Evolutionary conservation across 1,140 invertebrate genomes (phyloP), one percentile per base, ranked within the genome.

Genomic region (Copidosoma floridanum): DNA sequence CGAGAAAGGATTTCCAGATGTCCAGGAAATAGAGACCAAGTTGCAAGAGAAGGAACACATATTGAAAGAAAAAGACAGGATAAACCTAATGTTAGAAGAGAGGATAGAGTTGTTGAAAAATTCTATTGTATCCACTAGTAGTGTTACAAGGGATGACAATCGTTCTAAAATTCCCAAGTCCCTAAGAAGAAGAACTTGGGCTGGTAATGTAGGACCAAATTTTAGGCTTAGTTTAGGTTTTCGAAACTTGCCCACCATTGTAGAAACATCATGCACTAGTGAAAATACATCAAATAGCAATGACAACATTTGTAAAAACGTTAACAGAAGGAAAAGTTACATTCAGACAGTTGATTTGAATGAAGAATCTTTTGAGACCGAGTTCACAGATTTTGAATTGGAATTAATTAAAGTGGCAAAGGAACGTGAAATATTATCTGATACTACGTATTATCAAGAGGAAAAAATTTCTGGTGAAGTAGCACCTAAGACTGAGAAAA

Each of bases 91-190:
- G 1, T 48, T 77, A 6, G 55, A 62, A 14, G 68, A 72, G 20
- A 63, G 76, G 6, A 74, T 79, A 8, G 48, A 68, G 20, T 38
- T 71, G 3, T 57, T 78, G 26, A 69, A 71, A 37, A 69, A 68
- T 6, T 56, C 63, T 27, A 73, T 79, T 44, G 46, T 75, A 40
- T 64, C 67, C 16, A 59, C 66, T n/a, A 47, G 53, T 14, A 64
- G 23, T 40, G 37, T 48, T 21, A 27, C 26, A 2, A 46, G 57
- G 41, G 55, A 55, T 20, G 26, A 60, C 38, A 40, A 12, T 48
- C 26, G 14, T 52, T 40, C 57, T 24, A 55, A 50, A 23, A 60
- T 59, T 43, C 7, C 5, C 18, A 64, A 51, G 18, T 51, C 64
- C 16, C 62, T 63, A 16, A 59, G 71, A 59, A 63, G 72, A 57